Percentiles rank a stretch among this genome's conserved stretches.
Evolutionary conservation across 1,140 invertebrate genomes (phyloP).

Genomic region (Monomorium pharaonis): DNA sequence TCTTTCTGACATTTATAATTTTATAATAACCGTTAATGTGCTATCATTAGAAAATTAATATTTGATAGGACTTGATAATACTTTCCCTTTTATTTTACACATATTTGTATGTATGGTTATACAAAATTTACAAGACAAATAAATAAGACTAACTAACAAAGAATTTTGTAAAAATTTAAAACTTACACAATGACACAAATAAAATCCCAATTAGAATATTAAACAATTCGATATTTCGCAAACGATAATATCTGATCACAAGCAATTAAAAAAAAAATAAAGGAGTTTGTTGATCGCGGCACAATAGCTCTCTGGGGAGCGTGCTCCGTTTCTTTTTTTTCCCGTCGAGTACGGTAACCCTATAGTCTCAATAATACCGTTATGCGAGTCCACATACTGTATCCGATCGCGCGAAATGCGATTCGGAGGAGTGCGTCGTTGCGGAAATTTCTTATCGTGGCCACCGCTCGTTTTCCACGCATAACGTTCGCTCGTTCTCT

Average conservation of each 20-base stretch:
- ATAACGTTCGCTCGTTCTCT: not conserved
- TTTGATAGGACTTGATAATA: too few species aligned
- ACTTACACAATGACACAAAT: not conserved
- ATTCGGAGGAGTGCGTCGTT: slow-evolving; percentile 16
- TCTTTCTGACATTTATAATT: not conserved
- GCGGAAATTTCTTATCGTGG: slow-evolving; percentile 38
- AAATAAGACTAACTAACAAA: not conserved
- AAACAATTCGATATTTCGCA: not conserved
- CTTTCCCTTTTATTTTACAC: not conserved
- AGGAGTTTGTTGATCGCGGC: not conserved
- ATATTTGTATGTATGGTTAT: not conserved
- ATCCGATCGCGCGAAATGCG: slow-evolving; percentile 6
- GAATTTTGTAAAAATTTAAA: not conserved
- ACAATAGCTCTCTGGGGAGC: not conserved
- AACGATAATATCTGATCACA: not conserved
- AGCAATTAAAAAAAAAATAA: not conserved
- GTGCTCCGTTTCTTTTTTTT: not conserved
- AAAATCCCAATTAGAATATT: not conserved
- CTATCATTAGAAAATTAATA: not conserved
- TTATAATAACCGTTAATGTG: not conserved
- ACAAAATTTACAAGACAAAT: not conserved
- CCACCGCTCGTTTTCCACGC: not conserved
- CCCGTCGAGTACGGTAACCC: not conserved
- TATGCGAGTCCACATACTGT: slow-evolving; percentile 4
- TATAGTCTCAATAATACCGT: not conserved